Evolutionary conservation across 2,113 vertebrate genomes (phyloP).

Genomic region (Alosa alosa): DNA sequence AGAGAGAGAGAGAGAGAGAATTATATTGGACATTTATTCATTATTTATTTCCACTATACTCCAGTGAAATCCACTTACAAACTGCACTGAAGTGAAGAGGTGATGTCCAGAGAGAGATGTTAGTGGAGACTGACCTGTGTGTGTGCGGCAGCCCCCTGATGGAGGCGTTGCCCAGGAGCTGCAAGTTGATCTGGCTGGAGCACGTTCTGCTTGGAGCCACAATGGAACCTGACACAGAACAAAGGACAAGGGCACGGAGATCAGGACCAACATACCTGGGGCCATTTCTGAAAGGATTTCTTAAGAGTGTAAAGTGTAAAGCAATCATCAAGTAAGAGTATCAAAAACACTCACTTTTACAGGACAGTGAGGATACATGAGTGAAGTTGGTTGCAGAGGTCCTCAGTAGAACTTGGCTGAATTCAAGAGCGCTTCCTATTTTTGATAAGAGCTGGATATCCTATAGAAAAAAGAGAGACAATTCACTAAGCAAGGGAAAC

Average conservation of each 20-base stretch:
- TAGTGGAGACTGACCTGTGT: slow-evolving; percentile 57
- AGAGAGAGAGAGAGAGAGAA: neutral
- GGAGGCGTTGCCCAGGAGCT: slow-evolving; percentile 63
- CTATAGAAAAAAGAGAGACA: slow-evolving; percentile 50
- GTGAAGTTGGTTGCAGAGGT: slow-evolving; percentile 84
- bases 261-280: neutral
- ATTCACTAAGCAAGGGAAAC: no score
- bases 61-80: neutral
- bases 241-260: neutral
- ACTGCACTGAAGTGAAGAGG: neutral
- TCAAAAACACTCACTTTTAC: slow-evolving; percentile 74
- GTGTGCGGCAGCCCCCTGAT: slow-evolving; percentile 76
- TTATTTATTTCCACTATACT: neutral
- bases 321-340: neutral
- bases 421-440: slow-evolving; percentile 72
- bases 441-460: slow-evolving; percentile 80
- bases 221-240: slow-evolving; percentile 63
- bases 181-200: slow-evolving; percentile 59
- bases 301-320: neutral
- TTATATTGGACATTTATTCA: neutral
- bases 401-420: slow-evolving; percentile 78
- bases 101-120: no score
- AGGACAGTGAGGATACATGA: slow-evolving; percentile 82
- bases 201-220: slow-evolving; percentile 66
- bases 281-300: neutral